phyloP scores from a whole-genome alignment of 2,888 invertebrate species.

The Rhimphoctona megacephalus region DNA sequence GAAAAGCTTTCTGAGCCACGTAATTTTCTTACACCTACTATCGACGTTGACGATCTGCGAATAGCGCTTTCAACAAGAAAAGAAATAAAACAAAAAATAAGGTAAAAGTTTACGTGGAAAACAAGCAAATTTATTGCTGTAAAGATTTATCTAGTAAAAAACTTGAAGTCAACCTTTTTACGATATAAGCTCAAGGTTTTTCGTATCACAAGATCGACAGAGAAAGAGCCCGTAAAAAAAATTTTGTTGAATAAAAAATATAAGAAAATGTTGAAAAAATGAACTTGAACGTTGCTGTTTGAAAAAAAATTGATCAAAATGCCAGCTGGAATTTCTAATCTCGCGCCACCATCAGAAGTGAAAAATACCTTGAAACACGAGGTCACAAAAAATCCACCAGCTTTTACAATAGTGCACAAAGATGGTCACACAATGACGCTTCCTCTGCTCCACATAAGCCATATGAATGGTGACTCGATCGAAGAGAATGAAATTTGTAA shows the following conservation, averaged over 20 bases:
- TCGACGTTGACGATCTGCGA: constrained; percentile 24
- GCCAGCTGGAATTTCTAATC: constrained; percentile 81
- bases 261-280: background rate
- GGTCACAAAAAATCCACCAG: constrained; percentile 72
- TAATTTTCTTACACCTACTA: constrained; percentile 30
- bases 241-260: background rate
- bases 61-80: background rate
- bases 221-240: background rate
- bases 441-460: constrained; percentile 79
- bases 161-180: background rate
- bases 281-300: background rate
- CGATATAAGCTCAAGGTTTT: background rate
- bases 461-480: constrained; percentile 73
- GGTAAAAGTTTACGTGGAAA: background rate
- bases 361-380: constrained; percentile 72
- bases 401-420: constrained; percentile 81
- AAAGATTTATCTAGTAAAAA: background rate
- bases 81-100: constrained; percentile 5
- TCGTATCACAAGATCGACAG: background rate
- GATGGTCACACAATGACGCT: constrained; percentile 78
- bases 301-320: constrained; percentile 69
- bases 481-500: constrained; percentile 19
- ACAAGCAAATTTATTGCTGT: background rate
- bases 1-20: background rate
- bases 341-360: constrained; percentile 72